Evolutionary conservation across 2,888 invertebrate genomes (phyloP), one percentile per base, ranked within the genome.

Genomic region (Dromius quadrimaculatus): DNA sequence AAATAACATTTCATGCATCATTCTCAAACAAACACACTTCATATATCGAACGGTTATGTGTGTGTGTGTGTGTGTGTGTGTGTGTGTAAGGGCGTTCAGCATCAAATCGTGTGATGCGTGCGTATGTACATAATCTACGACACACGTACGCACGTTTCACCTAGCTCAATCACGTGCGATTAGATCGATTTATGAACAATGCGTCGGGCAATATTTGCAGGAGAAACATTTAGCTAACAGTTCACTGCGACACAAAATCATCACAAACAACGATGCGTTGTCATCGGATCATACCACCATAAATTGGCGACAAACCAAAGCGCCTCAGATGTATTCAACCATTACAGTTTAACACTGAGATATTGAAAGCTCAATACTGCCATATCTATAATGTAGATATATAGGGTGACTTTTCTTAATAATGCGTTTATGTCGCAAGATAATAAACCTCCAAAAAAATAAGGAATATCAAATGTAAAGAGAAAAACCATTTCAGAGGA

Each of bases 111-210:
- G 50, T 5, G 9, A 6, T 47, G 23, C 23, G 38, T 59, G 43
- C 45, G 45, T 63, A 45, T 32, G 45, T 63, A 45, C 32, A 45
- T 63, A 63, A 63, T 63, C 45, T 63, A 63, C 43, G 63, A 63
- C 41, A 45, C 50, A 59, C 59, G 9, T 32, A 32, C 9, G 9
- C 5, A 32, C 32, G 36, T 59, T 36, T 11, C 59, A 41, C 23
- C 64, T 47, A 50, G 36, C 64, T 64, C 64, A 47, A 64, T 47
- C 47, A 64, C 47, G 32, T 50, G 34, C 36, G 64, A 47, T 50
- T 64, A 64, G 47, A 64, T 64, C 64, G 64, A 64, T 64, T 64
- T 64, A 64, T 50, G 36, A 64, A 64, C 64, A 64, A 64, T 50
- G 47, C 64, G 34, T 34, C 11, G 47, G 19, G 22, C 45, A 64